These are phyloP conservation scores for Mythimna impura DNA, from an alignment of 2,888 invertebrate genomes.

Conservation along the genomic window DNA sequence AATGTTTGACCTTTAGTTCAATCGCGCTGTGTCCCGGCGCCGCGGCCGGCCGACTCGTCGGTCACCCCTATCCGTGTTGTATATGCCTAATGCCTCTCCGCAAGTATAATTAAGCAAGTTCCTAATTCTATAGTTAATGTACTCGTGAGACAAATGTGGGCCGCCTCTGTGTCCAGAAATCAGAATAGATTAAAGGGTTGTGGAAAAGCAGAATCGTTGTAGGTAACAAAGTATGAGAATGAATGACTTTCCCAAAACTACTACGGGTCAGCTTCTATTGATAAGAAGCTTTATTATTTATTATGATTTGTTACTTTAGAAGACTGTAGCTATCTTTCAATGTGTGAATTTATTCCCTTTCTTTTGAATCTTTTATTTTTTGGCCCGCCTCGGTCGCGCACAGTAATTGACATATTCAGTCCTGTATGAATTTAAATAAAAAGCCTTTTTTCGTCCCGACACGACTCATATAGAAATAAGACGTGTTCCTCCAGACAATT, in stretches of 20 bases:
- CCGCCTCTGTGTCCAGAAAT: neutral
- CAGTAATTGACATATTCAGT: slow-evolving; percentile 28
- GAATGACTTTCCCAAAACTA: neutral
- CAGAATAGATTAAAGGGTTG: neutral
- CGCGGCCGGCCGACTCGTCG: neutral
- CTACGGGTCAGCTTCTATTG: neutral
- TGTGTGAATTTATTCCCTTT: neutral
- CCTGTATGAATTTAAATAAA: slow-evolving; percentile 28
- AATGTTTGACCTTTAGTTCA: slow-evolving; percentile 49
- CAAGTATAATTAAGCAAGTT: slow-evolving; percentile 45
- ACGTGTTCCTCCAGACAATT: slow-evolving; percentile 24
- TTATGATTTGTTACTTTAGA: neutral
- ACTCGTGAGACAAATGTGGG: slow-evolving; percentile 11
- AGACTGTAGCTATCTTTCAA: neutral
- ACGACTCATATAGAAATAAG: slow-evolving; percentile 12
- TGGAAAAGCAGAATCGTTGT: neutral
- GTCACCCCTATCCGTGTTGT: slow-evolving; percentile 29
- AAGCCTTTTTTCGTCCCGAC: slow-evolving; percentile 14
- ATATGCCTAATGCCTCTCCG: slow-evolving; percentile 35
- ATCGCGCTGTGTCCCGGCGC: neutral
- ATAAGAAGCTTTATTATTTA: neutral
- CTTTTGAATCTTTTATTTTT: neutral
- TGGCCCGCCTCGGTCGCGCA: neutral
- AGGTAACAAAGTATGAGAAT: neutral
- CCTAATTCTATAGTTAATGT: slow-evolving; percentile 40